These are phyloP conservation scores for Corydoras maculifer DNA, from an alignment of 2,113 vertebrate genomes.

Conservation along the genomic window DNA sequence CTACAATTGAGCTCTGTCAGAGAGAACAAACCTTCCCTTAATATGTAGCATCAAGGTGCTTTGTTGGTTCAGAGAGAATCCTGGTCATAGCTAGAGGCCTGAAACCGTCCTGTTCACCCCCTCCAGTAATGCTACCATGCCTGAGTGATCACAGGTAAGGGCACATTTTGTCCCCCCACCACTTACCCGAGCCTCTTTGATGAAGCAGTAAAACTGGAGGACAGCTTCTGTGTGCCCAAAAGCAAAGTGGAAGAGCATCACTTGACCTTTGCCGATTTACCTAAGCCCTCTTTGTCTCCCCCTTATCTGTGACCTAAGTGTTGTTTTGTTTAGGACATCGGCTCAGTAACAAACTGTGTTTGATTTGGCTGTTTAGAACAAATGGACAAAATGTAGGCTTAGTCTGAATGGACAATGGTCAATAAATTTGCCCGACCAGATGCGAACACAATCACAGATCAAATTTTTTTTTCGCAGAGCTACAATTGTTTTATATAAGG, in stretches of 20 bases:
- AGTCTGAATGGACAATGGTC: background rate
- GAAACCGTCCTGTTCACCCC: slow-evolving; percentile 28
- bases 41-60: slow-evolving; percentile 54
- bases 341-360: slow-evolving; percentile 1
- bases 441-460: no score
- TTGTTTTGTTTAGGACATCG: slow-evolving; percentile 4
- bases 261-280: slow-evolving; percentile 57
- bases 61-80: slow-evolving; percentile 40
- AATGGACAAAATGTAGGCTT: background rate
- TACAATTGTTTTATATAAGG: no score
- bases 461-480: no score
- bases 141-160: slow-evolving; percentile 49
- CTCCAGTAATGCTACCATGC: slow-evolving; percentile 38
- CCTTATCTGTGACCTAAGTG: slow-evolving; percentile 1
- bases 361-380: slow-evolving; percentile 3
- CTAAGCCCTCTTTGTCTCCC: slow-evolving; percentile 22
- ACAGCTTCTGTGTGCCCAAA: slow-evolving; percentile 26
- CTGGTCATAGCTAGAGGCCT: slow-evolving; percentile 48
- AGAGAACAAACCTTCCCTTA: slow-evolving; percentile 64
- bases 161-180: slow-evolving; percentile 19
- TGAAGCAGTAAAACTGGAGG: slow-evolving; percentile 36
- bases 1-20: slow-evolving; percentile 67
- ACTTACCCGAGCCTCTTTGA: slow-evolving; percentile 38
- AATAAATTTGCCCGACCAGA: no score
- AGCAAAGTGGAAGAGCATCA: slow-evolving; percentile 30